These are phyloP conservation scores for Pituophis catenifer DNA, from an alignment of 2,113 vertebrate species.

Conservation along the genomic window DNA sequence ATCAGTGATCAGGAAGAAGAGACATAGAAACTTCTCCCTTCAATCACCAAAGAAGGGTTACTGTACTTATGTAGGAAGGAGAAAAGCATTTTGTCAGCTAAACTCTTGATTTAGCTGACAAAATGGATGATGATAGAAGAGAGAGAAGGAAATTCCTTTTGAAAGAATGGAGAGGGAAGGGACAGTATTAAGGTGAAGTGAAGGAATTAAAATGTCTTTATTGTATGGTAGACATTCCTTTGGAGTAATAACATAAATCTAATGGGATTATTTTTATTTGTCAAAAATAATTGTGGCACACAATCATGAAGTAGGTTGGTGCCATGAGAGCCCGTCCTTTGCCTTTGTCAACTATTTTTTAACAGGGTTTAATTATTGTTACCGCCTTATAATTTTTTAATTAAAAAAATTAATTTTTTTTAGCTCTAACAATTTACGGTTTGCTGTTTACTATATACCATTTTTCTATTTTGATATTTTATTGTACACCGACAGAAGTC, in stretches of 20 bases:
- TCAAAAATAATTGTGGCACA: background rate
- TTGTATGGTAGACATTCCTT: background rate
- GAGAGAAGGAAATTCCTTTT: background rate
- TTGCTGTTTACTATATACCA: background rate
- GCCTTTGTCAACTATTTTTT: background rate
- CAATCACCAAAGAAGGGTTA: background rate
- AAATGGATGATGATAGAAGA: background rate
- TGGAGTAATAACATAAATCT: background rate
- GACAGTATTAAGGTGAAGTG: background rate
- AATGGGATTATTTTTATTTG: background rate
- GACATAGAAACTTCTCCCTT: background rate
- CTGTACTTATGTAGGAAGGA: background rate
- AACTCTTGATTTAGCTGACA: background rate
- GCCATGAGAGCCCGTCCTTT: background rate
- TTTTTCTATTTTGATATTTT: background rate
- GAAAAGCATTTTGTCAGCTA: background rate
- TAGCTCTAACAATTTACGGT: background rate
- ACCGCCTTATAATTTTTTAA: background rate
- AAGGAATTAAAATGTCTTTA: background rate
- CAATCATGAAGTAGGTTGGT: background rate
- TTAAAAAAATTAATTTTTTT: no score
- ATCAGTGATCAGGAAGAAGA: background rate
- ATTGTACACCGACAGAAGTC: no score
- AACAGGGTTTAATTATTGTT: background rate
- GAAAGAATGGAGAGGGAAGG: background rate